Base-by-base conservation (phyloP, 2,888 invertebrate species). In the Habroteleia sp. region DNA sequence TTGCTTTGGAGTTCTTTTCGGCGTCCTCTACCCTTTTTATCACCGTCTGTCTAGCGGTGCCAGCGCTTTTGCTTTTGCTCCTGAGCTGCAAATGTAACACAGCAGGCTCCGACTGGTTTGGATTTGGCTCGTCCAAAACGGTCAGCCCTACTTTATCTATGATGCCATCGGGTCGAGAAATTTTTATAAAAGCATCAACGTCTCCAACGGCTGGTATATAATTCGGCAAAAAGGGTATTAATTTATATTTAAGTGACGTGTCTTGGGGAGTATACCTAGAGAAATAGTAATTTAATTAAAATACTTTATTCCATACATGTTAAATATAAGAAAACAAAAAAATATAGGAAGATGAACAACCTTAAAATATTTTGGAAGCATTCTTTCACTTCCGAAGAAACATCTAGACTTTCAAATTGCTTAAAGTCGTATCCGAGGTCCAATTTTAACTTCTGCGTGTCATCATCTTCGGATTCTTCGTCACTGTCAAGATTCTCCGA, bases 131-230 rank as follows among this genome's bases (percentile, higher is more conserved):
- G 87, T 99, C 99, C 73, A 97, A 87, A n/a, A 96, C 93, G 0
- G 91, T 91, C 56, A 97, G 87, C 4, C 97, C 95, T 0, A 93
- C 89, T 58, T 94, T 91, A 6, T 92, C 92, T 39, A 92, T 91
- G 1, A 90, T 89, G 1, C 89, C 91, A 80, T 96, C 94, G 0
- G 98, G 98, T 13, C 97, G 92, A 39, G 92, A 90, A 0, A 98
- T 95, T 90, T 99, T 99, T 31, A 99, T 92, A 89, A 99, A 98
- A 1, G 98, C 97, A 89, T 99, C 99, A 79, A 98, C 97, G 89
- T 99, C 99, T 0, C 99, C 99, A 41, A 99, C 98, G 0, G 98
- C 97, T 4, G 99, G 99, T 80, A 99, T 95, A 89, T 94, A 99
- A 84, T 99, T 99, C 0, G 98, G 97, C 56, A 98, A 93, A 87